Percentiles rank a stretch among this genome's conserved stretches.
These are phyloP conservation scores for Gymnosoma rotundatum DNA, from an alignment of 2,888 invertebrate genomes.

Conservation along the genomic window DNA sequence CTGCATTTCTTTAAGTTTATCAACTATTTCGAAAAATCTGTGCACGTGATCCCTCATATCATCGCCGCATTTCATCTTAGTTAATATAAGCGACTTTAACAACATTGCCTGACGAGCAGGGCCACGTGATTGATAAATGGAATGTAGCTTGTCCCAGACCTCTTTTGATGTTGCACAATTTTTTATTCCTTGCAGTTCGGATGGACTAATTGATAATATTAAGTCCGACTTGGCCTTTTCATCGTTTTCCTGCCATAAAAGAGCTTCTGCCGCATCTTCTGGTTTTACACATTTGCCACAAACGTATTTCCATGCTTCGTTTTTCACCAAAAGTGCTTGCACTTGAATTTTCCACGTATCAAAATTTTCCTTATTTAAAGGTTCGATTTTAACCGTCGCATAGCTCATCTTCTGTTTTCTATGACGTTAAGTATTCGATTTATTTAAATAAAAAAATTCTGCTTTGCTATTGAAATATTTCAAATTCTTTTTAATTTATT, in stretches of 20 bases:
- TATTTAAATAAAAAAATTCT: too few species aligned
- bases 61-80: background rate
- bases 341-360: constrained; percentile 52
- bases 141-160: background rate
- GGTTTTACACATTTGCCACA: constrained; percentile 29
- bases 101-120: constrained; percentile 54
- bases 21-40: too few species aligned
- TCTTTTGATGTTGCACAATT: constrained; percentile 36
- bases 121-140: background rate
- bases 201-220: constrained; percentile 46
- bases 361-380: constrained; percentile 36
- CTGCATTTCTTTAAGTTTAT: too few species aligned
- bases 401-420: constrained; percentile 30
- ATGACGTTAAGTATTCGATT: too few species aligned
- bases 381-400: constrained; percentile 32
- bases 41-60: too few species aligned
- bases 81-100: constrained; percentile 7
- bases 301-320: constrained; percentile 47
- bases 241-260: constrained; percentile 36
- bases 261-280: background rate
- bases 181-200: constrained; percentile 60
- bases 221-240: constrained; percentile 58
- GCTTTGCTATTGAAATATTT: too few species aligned
- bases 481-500: too few species aligned
- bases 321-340: constrained; percentile 35